Evolutionary conservation across 2,888 invertebrate species (phyloP).

Genomic region (Scaptomyza caliginosa): DNA sequence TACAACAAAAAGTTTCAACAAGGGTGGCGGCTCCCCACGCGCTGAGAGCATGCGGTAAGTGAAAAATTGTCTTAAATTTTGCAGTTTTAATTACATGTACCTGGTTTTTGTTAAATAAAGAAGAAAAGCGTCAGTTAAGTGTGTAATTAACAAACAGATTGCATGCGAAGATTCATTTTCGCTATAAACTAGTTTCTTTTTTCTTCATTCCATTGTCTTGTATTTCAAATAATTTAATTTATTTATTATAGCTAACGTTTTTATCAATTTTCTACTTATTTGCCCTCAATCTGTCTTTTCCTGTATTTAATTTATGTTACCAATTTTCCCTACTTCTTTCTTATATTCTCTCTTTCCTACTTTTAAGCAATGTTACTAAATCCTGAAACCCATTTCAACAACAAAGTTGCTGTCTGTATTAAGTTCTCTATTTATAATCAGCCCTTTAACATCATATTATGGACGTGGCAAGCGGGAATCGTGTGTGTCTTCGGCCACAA

Average conservation of each 20-base stretch:
- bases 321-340: background rate
- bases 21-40: conserved; percentile 92
- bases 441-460: conserved; percentile 87
- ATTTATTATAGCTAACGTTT: background rate
- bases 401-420: conserved; percentile 21
- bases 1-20: conserved; percentile 85
- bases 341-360: background rate
- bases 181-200: background rate
- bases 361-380: background rate
- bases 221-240: background rate
- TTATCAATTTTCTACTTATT: background rate
- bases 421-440: conserved; percentile 75
- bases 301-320: background rate
- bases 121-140: conserved; percentile 3
- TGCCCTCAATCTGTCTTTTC: background rate
- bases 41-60: conserved; percentile 92
- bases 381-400: background rate
- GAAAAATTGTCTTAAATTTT: conserved; percentile 32
- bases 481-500: conserved; percentile 91
- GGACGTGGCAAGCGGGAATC: conserved; percentile 89
- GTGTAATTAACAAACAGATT: background rate
- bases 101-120: conserved; percentile 14
- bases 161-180: background rate
- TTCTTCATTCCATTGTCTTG: no score
- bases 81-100: conserved; percentile 50